Base-by-base conservation (phyloP, 2,888 invertebrate species). In the Drosophila suboccidentalis region DNA sequence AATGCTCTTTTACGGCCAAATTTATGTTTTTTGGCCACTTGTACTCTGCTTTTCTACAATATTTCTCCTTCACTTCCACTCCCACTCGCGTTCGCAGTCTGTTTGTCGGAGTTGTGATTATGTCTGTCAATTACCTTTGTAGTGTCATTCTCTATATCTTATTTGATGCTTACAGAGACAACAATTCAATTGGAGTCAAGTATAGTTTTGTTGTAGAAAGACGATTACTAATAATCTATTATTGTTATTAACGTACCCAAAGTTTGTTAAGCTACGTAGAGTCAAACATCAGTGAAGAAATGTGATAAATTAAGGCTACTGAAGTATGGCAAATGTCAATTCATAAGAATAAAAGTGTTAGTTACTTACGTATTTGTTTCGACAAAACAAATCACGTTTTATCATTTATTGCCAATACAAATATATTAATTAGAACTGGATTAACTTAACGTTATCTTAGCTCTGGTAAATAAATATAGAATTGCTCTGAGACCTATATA, bases 1-100 rank as follows among this genome's bases (percentile, higher is more conserved):
- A 87, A 87, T 87, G 86, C 86, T 89, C 90, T 87, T 86, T 87
- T 87, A 87, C 86, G 90, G 80, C 76, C 58, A 55, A 89, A 85
- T 87, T 87, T 89, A 87, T 89, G 90, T 64, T 66, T 63, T 19
- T 57, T 59, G 49, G 38, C 38, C 54, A 47, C 74, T 67, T 47
- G 38, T 5, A 3, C 17, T 19, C 26, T 15, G 13, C 36, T n/a
- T 43, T 62, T 58, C 17, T 36, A 0, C 19, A 8, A 22, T 11
- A 13, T 34, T 8, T 11, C 13, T 13, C 1, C 5, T 17, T 0
- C 2, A 36, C 13, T 13, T 5, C 36, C n/a, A 8, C 19, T 44
- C 2, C 34, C 9, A 4, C 39, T 51, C 32, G 41, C 26, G 44
- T 17, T 49, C 50, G 26, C 9, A 2, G 22, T 38, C 47, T 38